Conservation (phyloP, 2,797 vertebrate species). For the Catharus ustulatus region DNA sequence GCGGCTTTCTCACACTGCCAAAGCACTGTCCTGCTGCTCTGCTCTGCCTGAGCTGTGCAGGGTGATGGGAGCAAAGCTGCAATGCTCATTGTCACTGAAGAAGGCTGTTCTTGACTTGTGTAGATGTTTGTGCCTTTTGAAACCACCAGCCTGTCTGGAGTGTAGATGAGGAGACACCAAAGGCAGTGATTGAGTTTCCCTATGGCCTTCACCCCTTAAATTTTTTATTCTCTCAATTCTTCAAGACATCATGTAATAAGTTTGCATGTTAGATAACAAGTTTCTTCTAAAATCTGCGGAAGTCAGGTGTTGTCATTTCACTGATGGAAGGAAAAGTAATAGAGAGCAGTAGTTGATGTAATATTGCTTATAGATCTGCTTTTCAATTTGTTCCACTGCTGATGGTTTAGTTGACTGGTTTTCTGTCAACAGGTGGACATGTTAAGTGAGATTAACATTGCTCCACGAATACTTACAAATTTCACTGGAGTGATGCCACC, state of each 20-base stretch:
- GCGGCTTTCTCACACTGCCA: background rate
- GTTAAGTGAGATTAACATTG: slow-evolving; percentile 99
- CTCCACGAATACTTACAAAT: slow-evolving; percentile 97
- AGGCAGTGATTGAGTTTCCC: background rate
- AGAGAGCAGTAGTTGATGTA: background rate
- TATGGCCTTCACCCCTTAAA: rapidly evolving
- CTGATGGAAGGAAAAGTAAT: background rate
- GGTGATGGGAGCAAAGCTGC: background rate
- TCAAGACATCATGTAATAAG: background rate
- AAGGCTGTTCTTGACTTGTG: background rate
- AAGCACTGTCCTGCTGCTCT: background rate
- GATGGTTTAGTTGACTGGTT: background rate
- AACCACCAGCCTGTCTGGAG: background rate
- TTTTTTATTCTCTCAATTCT: background rate
- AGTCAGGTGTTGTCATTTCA: background rate
- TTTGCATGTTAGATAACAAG: background rate
- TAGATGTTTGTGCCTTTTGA: background rate
- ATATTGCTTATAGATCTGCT: background rate
- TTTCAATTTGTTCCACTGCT: background rate
- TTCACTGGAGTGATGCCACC: slow-evolving; percentile 99
- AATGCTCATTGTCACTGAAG: background rate
- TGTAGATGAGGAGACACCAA: background rate
- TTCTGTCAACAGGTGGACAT: slow-evolving; percentile 90
- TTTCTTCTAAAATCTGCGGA: background rate
- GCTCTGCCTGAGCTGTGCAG: background rate